Base-by-base conservation (phyloP, 2,113 vertebrate species). In the Triplophysa rosa region DNA sequence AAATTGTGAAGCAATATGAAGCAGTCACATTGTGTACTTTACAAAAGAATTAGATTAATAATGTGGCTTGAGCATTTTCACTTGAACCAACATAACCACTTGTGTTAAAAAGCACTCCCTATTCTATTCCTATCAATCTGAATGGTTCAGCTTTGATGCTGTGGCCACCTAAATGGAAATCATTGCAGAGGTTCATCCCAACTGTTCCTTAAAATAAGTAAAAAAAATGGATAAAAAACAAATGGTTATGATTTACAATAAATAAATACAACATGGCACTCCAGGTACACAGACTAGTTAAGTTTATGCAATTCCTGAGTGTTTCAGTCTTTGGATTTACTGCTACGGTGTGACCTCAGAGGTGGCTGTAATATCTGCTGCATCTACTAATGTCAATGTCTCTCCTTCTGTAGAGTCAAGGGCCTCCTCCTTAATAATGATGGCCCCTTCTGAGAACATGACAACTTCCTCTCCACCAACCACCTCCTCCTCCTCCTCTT, bases 351-450 rank as follows among this genome's bases (percentile, higher is more conserved):
- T 79, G 77, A 37, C 70, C 66, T 82, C 69, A 19, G 80, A 52
- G 58, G 54, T 56, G 70, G 45, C n/a, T 42, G 80, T 79, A 14
- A 70, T 78, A 26, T 80, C 81, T 54, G 68, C 69, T 0, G 69
- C n/a, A 47, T 85, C 88, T 74, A 90, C 66, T 29, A 88, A 8
- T 10, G 86, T 76, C 45, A 89, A 71, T 23, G 83, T 66, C 56
- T 87, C 81, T 56, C 79, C 84, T 45, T 49, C 70, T 0, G 88
- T 70, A 17, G 73, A 80, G 12, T 87, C 87, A 19, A 81, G 42
- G 19, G 87, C 91, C 11, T 82, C 87, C 0, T 87, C 84, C 5
- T 89, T 82, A 7, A 90, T 77, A 0, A 88, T 64, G 0, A 90
- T 84, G 0, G 88, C n/a, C 10, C 83, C 85, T 61, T 85, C 85